Evolutionary conservation across 2,888 invertebrate species (phyloP), one percentile per base, ranked within the genome.

Genomic region (Pristionchus arcanus): DNA sequence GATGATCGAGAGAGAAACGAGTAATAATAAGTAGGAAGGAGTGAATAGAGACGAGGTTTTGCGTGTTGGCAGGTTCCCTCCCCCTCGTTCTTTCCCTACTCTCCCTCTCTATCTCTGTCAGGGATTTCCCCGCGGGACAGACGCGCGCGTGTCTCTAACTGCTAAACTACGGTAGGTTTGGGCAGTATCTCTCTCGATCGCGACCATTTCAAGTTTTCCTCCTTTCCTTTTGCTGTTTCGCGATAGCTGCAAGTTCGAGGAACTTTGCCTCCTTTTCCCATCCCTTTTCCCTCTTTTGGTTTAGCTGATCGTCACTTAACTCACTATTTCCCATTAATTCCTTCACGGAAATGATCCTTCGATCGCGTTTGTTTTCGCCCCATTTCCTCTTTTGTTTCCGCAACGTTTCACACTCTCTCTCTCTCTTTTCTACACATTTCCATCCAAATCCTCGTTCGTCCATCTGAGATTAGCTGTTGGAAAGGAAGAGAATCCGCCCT

Each of bases 201-300:
- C 68, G 49, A 84, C 55, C 84, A 84, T 59, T 87, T 87, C 87
- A 87, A 87, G 87, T 87, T 87, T 87, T 87, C 42, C 19, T 42
- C 42, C 28, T 15, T 49, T 81, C 25, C 49, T 15, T 81, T 81
- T 16, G 81, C 81, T 49, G 81, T 81, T 81, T 81, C 49, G 49
- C 16, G 37, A 49, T n/a, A 5, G 81, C 53, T n/a, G 49, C 53
- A 25, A 25, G 16, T 81, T 28, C 28, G 25, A 28, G 34, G 49
- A 81, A 81, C n/a, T 53, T 77, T n/a, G 34, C 9, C 25, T 25
- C 34, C 21, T 9, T 34, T 81, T 81, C 37, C 49, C n/a, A 49
- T 49, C n/a, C 9, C 13, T 81, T 34, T 81, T 15, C 11, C n/a
- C 37, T 37, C 74, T 13, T 74, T 34, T 25, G 37, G 9, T 74